Evolutionary conservation across 2,888 invertebrate genomes (phyloP), one percentile per base, ranked within the genome.

Genomic region (Ceratothoa steindachneri): DNA sequence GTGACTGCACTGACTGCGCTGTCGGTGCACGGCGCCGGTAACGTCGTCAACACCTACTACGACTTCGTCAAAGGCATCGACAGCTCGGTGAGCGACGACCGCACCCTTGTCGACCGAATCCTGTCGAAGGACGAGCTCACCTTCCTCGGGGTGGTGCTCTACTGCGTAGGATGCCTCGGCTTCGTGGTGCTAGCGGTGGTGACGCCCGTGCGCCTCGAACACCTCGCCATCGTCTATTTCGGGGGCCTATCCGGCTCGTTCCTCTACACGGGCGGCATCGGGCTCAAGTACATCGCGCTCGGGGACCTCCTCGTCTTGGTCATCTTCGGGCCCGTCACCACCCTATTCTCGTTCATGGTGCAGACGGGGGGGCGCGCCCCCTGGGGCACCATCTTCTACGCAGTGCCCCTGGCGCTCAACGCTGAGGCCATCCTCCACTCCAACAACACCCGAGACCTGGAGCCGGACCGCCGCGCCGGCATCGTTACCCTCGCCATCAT

Each of bases 241-340:
- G 96, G 97, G 72, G 97, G 97, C 0, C 85, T 97, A 71, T 96
- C 95, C 29, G 93, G 95, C 71, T 95, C 95, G 80, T 97, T 97
- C 85, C 87, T 97, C n/a, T 97, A 97, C 83, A 97, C 97, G 0
- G 97, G 97, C 73, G 97, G 97, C 67, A 92, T 96, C 81, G 97
- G 96, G 75, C 88, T 97, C 73, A 97, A 97, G 84, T 97, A 97
- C 83, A 95, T 97, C 82, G 97, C 95, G 1, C 86, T 97, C 66
- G 97, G 97, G 70, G 97, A 97, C 85, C 90, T 97, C 70, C 86
- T 96, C 80, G 92, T 97, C 82, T 88, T 97, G 82, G 89, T 96
- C 75, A 91, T 95, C 83, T 97, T 97, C 85, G 97, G 97, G 1
- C 97, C 97, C 4, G 90, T 97, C 27, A 93, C 94, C 27, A 95